Evolutionary conservation across 2,797 vertebrate species (phyloP), one percentile per base, ranked within the genome.

Genomic region (Argentina silus): DNA sequence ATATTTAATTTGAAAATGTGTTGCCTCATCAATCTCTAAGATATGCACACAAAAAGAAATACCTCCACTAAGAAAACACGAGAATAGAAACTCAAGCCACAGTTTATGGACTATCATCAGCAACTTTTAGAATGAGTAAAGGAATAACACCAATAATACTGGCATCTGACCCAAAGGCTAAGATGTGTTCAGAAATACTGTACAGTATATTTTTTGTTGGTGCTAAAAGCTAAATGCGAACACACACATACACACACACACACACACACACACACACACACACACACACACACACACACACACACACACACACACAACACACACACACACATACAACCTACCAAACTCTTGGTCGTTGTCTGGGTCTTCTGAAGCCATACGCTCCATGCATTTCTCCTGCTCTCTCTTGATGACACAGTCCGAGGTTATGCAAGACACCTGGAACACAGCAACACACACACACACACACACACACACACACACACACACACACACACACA

Each of bases 351-450:
- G 73, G 42, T 74, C 57, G 0, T 83, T 77, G 14, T 27, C 78
- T 2, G 81, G 69, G 51, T 86, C 74, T 0, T 90, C 76, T 0
- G 50, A 73, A 1, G 69, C 78, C 7, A 91, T 91, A 84, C 85
- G 89, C 6, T 91, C 87, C 82, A 87, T 45, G 59, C 91, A 92
- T 70, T 88, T 89, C 78, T 91, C 88, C 75, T 88, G 72, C 61
- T 92, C 91, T 70, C 75, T 81, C 85, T 92, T 82, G 72, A 90
- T 91, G 72, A 92, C 90, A 50, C 91, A 92, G 86, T 91, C 88
- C 0, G 57, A 61, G 8, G 78, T 78, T 0, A 78, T 83, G 27
- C 76, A 81, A 0, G 64, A 86, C 63, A 80, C 70, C 91, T 91
- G 74, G 42, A 70, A 61, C 21, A 75, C 51, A 44, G 53, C 75